Percentiles rank a stretch among this genome's conserved stretches.
phyloP scores from a whole-genome alignment of 2,797 vertebrate genomes.

The Mormyrops boulengeri region DNA sequence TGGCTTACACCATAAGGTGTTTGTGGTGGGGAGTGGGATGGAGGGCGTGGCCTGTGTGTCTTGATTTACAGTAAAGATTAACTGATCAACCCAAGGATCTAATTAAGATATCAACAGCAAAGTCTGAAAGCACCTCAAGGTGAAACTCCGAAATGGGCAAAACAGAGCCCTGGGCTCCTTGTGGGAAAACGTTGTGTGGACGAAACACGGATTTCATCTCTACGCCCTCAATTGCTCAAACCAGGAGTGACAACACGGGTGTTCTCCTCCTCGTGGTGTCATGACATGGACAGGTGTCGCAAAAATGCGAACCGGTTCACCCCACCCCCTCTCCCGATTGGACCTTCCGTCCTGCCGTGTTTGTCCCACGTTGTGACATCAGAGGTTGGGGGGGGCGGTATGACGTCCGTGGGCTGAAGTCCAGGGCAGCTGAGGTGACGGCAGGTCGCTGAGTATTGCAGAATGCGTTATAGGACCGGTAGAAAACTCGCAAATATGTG shows the following conservation, averaged over 20 bases:
- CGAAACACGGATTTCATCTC: neutral
- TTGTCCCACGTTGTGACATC: neutral
- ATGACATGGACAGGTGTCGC: neutral
- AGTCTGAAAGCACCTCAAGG: neutral
- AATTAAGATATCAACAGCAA: neutral
- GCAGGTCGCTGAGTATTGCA: neutral
- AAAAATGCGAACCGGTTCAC: neutral
- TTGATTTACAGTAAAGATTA: neutral
- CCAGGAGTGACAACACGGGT: neutral
- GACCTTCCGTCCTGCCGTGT: neutral
- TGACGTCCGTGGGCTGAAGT: neutral
- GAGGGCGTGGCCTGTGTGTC: neutral
- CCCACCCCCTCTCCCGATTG: constrained; percentile 7
- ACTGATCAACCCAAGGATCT: neutral
- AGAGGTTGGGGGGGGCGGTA: neutral
- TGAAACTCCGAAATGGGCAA: neutral
- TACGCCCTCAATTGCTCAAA: neutral
- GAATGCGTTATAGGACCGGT: neutral
- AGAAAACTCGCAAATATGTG: neutral
- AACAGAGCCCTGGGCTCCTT: neutral
- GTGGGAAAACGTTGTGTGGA: neutral
- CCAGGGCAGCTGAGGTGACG: neutral
- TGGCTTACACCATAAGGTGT: neutral
- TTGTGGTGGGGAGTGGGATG: neutral
- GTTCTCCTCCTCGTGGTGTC: neutral